These are phyloP conservation scores for Xanthia togata DNA, from an alignment of 2,888 invertebrate genomes.

Conservation along the genomic window DNA sequence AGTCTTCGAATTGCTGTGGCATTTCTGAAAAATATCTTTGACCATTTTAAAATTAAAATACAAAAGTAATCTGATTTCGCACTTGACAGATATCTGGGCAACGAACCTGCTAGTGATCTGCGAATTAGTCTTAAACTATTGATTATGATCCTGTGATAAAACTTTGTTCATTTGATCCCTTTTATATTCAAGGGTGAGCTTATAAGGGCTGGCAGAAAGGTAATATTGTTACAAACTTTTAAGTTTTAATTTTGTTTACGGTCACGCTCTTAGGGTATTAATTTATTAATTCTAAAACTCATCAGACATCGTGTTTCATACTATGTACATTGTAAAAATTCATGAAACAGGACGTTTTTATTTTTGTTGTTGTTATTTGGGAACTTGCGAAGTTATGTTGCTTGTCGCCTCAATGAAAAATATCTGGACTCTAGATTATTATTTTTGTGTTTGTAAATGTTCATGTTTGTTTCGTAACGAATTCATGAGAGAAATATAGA, in stretches of 20 bases:
- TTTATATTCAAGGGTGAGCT: slow-evolving; percentile 24
- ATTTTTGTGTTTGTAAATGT: neutral
- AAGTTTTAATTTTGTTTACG: slow-evolving; percentile 24
- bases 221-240: slow-evolving; percentile 31
- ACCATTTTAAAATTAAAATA: neutral
- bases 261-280: neutral
- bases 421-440: neutral
- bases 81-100: slow-evolving; percentile 2
- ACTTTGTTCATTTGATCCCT: slow-evolving; percentile 32
- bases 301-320: neutral
- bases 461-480: neutral
- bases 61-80: neutral
- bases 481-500: neutral
- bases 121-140: slow-evolving; percentile 15
- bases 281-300: neutral
- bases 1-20: neutral
- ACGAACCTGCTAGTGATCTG: slow-evolving; percentile 2
- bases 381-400: too few relatives aligned
- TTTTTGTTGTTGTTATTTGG: too few relatives aligned
- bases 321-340: too few relatives aligned
- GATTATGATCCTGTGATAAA: slow-evolving; percentile 24
- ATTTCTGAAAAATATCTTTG: neutral
- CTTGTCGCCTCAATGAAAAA: too few relatives aligned
- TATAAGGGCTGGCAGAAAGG: slow-evolving; percentile 20
- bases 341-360: too few relatives aligned